Evolutionary conservation across 2,113 vertebrate genomes (phyloP).

Genomic region (Pithys albifrons): DNA sequence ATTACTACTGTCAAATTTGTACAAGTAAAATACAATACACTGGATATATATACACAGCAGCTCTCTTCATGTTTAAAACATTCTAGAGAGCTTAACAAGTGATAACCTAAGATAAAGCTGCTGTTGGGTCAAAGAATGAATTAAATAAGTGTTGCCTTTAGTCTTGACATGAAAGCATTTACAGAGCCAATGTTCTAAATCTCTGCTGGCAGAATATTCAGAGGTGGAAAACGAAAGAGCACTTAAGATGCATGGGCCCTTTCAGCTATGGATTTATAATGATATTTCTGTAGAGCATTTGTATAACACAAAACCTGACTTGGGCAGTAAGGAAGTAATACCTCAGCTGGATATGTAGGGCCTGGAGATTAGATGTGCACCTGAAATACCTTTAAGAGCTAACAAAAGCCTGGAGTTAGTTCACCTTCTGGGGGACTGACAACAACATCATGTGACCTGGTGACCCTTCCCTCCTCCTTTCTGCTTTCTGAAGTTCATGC

Average conservation of each 20-base stretch:
- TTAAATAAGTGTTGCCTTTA: slow-evolving; percentile 72
- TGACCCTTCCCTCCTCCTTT: background rate
- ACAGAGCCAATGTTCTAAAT: slow-evolving; percentile 64
- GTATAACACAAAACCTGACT: slow-evolving; percentile 58
- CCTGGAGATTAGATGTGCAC: background rate
- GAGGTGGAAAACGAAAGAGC: slow-evolving; percentile 33
- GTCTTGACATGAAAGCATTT: slow-evolving; percentile 71
- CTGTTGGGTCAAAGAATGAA: slow-evolving; percentile 69
- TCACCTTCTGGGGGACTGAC: background rate
- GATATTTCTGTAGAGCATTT: slow-evolving; percentile 50
- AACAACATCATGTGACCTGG: background rate
- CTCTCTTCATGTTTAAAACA: slow-evolving; percentile 70
- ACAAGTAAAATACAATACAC: slow-evolving; percentile 44
- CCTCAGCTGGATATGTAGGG: slow-evolving; percentile 4
- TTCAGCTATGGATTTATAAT: slow-evolving; percentile 63
- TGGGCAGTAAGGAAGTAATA: slow-evolving; percentile 40
- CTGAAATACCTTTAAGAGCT: slow-evolving; percentile 6
- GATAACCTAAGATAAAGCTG: slow-evolving; percentile 72
- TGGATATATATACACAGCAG: slow-evolving; percentile 40
- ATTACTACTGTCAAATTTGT: slow-evolving; percentile 60
- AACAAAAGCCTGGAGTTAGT: background rate
- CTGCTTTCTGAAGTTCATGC: background rate
- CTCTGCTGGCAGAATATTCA: slow-evolving; percentile 69
- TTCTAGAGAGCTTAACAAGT: slow-evolving; percentile 60
- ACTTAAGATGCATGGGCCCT: slow-evolving; percentile 62